Base-by-base conservation (phyloP, 2,888 invertebrate genomes). In the Drosophila anomelani region DNA sequence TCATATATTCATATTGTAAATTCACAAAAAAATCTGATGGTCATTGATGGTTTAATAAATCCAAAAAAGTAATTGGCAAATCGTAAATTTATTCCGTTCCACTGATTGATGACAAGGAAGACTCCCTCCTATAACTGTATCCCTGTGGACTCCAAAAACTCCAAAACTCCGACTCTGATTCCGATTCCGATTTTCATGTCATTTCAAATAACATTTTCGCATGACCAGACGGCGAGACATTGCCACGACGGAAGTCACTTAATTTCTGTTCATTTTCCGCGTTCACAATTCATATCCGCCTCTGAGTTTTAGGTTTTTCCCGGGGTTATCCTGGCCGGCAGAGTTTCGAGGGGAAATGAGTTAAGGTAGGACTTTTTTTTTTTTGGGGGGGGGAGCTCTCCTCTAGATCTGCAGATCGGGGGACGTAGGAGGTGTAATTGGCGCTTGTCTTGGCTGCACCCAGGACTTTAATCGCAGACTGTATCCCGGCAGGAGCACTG, bases 211-310 rank as follows among this genome's bases (percentile, higher is more conserved):
- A 77, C 71, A 76, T 70, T 85, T 80, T 76, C 68, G 60, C 60
- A 58, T 60, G 77, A 54, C 90, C 90, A 91, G 91, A 91, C 91
- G 91, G 91, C 91, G 90, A 91, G 91, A 91, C 91, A 70, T 81
- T 89, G 84, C 83, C 90, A 87, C 92, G 91, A 91, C 92, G 91
- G 92, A 92, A 91, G 91, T 92, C 85, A 87, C 88, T 91, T 91
- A 91, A 92, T 91, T 91, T 91, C 81, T 78, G 82, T 90, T 82
- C 86, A 81, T 89, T 91, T 88, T 88, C 81, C 79, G 80, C 86
- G 82, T 79, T 90, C 80, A 87, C 88, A 90, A 89, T 81, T 90
- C 87, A 90, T 90, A 90, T 90, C 90, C 90, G 90, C 66, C 78
- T 56, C 79, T 54, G 58, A 66, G 71, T 73, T 78, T 68, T 72